Evolutionary conservation across 2,888 invertebrate species (phyloP), one percentile per base, ranked within the genome.

Genomic region (Lasioglossum zephyrum): DNA sequence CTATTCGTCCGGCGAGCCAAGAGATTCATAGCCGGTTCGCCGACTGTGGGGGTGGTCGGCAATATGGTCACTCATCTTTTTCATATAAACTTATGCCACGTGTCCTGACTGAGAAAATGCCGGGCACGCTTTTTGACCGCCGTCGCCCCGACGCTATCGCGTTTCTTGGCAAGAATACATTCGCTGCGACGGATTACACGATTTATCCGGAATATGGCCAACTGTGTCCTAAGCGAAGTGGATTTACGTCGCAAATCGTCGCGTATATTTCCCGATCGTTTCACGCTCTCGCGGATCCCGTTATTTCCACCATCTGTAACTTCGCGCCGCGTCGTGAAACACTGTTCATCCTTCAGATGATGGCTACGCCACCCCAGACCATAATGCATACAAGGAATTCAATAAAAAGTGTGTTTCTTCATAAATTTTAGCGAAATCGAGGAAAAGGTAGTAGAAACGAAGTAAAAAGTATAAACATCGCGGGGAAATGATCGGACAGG

Each of bases 191-290:
- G 79, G 79, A 81, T 84, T 57, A 73, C 70, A 63, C 63, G 77
- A 81, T 63, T 86, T 84, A 86, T 79, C 77, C 87, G 81, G 87
- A 84, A 84, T 81, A 86, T 79, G 81, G 86, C 86, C 87, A 84
- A 87, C 79, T 79, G 60, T 77, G 77, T 75, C 49, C 73, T 70
- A 18, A 82, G 77, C n/a, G 66, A 80, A 47, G 73, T 73, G 60
- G 75, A 85, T 85, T 82, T 49, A 70, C 74, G 22, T 44, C 53
- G 36, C 26, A 31, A 53, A 47, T 73, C 47, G 75, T 78, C 31
- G n/a, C n/a, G 31, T 6, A 13, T 31, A 4, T 13, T 44, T 69
- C 69, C 16, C 16, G 36, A 22, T 60, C 36, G 16, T 49, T 36
- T 13, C 36, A 22, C 18, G 73, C 49, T 49, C 47, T 31, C 47